Percentiles rank a stretch among this genome's conserved stretches.
phyloP scores from a whole-genome alignment of 2,113 vertebrate species.

The Trogon surrucura region DNA sequence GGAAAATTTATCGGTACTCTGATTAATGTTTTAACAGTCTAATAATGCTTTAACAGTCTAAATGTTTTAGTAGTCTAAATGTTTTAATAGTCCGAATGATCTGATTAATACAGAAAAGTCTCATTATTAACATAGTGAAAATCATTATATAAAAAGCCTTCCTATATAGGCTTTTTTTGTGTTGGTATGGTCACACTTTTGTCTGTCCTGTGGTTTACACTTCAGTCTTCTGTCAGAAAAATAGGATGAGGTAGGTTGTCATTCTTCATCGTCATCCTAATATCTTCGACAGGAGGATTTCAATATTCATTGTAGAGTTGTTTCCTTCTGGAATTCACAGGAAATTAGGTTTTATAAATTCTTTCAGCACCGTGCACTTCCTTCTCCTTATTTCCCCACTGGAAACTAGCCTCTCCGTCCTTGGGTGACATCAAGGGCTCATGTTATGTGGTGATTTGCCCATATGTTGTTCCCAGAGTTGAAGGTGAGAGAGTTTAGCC shows the following conservation, averaged over 20 bases:
- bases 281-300: background rate
- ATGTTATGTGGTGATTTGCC: background rate
- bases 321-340: background rate
- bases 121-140: background rate
- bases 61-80: background rate
- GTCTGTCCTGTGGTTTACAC: background rate
- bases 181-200: background rate
- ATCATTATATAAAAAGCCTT: background rate
- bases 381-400: background rate
- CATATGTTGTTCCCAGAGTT: background rate
- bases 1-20: background rate
- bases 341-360: background rate
- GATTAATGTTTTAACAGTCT: background rate
- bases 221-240: background rate
- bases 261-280: background rate
- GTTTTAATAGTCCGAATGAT: background rate
- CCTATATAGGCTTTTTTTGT: background rate
- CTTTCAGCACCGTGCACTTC: background rate
- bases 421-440: background rate
- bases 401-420: background rate
- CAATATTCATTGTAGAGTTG: accelerated
- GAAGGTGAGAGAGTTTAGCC: background rate
- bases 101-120: background rate
- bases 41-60: background rate
- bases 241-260: background rate